Base-by-base conservation (phyloP, 2,888 invertebrate genomes). In the Drosophila paranaensis region DNA sequence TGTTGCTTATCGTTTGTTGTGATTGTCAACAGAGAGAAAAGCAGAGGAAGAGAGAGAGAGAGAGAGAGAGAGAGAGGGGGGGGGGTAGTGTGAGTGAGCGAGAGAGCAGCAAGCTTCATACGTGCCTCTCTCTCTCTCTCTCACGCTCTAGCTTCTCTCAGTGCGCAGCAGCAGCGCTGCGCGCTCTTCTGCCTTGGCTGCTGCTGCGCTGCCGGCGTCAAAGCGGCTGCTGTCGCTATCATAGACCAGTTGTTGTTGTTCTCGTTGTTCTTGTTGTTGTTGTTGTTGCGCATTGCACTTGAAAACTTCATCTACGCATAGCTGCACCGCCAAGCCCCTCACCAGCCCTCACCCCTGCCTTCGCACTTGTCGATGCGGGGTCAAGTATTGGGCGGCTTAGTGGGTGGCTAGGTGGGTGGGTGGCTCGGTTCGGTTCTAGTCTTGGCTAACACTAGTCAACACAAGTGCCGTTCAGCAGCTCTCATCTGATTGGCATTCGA, bases 251-350 rank as follows among this genome's bases (percentile, higher is more conserved):
- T 65, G 63, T 42, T 68, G 70, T 30, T 57, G 25, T 42, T 69
- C 27, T 50, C 64, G 57, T 11, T n/a, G n/a, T n/a, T 57, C 30
- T 4, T n/a, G 11, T 13, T 74, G 39, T 55, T 61, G 53, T 13
- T 42, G 40, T 53, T 69, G 35, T 60, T 79, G 82, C 74, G 88
- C 86, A 82, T 53, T 84, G 89, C 87, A 86, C 88, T 88, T 88
- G 84, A 86, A 83, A 83, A 78, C 84, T 74, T 78, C 66, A 83
- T 78, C 75, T 67, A 81, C 83, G 89, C 87, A 86, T 74, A 70
- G 55, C 48, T 63, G 64, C 66, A 42, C 56, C 16, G n/a, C 2
- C 13, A 4, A 2, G n/a, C 33, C n/a, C 11, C 35, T 2, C 13
- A 33, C 9, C 27, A 20, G 11, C 35, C 3, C 37, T 9, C 43